Evolutionary conservation across 2,113 vertebrate genomes (phyloP).

Genomic region (Forbesichthys agassizii): DNA sequence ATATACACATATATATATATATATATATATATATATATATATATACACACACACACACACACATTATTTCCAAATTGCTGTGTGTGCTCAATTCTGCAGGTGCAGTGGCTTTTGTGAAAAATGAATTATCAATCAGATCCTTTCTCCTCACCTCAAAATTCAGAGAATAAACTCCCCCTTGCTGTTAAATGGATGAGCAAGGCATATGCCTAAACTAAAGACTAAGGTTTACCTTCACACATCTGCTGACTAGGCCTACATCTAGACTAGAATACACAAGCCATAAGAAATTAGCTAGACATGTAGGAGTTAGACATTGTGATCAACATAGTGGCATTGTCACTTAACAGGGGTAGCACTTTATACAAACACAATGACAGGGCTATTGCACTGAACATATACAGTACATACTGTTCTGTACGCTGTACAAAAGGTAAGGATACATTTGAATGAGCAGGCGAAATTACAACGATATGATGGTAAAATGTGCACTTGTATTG

Average conservation of each 20-base stretch:
- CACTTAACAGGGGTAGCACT: too few species aligned
- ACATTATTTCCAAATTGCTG: slow-evolving; percentile 59
- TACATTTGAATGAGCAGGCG: neutral
- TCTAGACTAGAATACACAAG: too few species aligned
- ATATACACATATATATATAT: too few species aligned
- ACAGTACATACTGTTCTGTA: neutral
- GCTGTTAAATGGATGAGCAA: slow-evolving; percentile 20
- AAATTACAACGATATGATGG: slow-evolving; percentile 18
- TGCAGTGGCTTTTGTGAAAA: slow-evolving; percentile 49
- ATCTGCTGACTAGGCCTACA: too few species aligned
- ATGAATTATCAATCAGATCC: slow-evolving; percentile 58
- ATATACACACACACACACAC: too few species aligned
- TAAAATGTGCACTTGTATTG: slow-evolving; percentile 56
- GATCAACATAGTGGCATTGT: too few species aligned
- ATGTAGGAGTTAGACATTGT: too few species aligned
- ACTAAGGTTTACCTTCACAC: neutral
- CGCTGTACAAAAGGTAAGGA: neutral
- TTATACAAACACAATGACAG: too few species aligned
- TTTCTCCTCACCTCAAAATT: slow-evolving; percentile 34
- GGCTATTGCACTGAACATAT: too few species aligned
- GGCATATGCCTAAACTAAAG: slow-evolving; percentile 4
- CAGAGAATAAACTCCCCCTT: slow-evolving; percentile 22
- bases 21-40: too few species aligned
- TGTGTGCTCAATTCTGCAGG: slow-evolving; percentile 38
- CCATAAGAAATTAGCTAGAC: too few species aligned